Percentiles rank a stretch among this genome's conserved stretches.
Conservation (phyloP, 2,888 invertebrate species). For the Cataglyphis rosenhaueri region DNA sequence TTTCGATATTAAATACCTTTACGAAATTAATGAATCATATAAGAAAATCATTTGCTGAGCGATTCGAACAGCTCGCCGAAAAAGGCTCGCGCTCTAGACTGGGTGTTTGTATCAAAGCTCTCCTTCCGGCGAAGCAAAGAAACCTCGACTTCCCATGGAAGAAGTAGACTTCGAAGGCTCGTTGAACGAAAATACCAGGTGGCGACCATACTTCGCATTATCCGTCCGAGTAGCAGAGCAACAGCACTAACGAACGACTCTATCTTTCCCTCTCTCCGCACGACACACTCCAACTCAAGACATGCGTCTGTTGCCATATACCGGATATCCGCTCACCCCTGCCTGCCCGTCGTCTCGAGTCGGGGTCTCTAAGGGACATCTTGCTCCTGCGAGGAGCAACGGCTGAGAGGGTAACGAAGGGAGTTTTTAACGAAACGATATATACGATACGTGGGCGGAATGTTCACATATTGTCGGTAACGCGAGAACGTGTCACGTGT, state of each 20-base stretch:
- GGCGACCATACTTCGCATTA: conserved; percentile 77
- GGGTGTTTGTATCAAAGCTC: conserved; percentile 28
- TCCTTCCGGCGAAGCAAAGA: conserved; percentile 47
- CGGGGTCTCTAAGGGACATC: conserved; percentile 61
- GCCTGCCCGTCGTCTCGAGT: conserved; percentile 53
- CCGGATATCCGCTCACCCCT: conserved; percentile 84
- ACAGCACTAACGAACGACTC: conserved; percentile 51
- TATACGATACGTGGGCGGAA: conserved; percentile 37
- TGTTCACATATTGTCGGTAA: conserved; percentile 48
- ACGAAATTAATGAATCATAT: background rate
- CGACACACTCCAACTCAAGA: conserved; percentile 60
- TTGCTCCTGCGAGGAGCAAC: conserved; percentile 65
- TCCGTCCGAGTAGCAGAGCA: conserved; percentile 51
- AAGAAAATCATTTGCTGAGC: background rate
- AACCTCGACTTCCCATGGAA: conserved; percentile 55
- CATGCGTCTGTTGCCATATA: conserved; percentile 72
- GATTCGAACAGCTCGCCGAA: background rate
- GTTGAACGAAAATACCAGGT: conserved; percentile 78
- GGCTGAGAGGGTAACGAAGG: conserved; percentile 42
- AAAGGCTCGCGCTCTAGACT: conserved; percentile 28
- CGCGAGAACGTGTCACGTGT: conserved; percentile 36
- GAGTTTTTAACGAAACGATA: conserved; percentile 52
- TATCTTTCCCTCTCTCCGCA: conserved; percentile 52
- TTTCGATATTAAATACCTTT: background rate
- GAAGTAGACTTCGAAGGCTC: conserved; percentile 56